Evolutionary conservation across 2,113 vertebrate species (phyloP).

Genomic region (Hemiscyllium ocellatum): DNA sequence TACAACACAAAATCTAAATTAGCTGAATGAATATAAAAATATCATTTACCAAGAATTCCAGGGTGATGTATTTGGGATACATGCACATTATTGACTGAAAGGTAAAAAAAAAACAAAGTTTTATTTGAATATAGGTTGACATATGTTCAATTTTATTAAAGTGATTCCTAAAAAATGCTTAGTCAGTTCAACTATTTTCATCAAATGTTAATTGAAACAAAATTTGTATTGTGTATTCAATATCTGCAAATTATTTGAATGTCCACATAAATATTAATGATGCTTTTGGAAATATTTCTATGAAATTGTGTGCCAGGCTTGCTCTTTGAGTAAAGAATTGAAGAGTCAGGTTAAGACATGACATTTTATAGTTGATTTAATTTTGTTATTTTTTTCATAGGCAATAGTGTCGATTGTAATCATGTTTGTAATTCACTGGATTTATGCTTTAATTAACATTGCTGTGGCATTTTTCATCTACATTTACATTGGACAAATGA

Average conservation of each 20-base stretch:
- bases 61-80: neutral
- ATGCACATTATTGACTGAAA: neutral
- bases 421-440: conserved; percentile 94
- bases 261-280: neutral
- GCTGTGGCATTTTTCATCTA: conserved; percentile 69
- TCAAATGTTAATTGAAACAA: neutral
- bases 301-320: neutral
- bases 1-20: conserved; percentile 6
- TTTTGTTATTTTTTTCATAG: conserved; percentile 50
- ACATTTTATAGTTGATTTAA: neutral
- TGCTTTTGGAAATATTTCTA: neutral
- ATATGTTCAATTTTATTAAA: neutral
- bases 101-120: neutral
- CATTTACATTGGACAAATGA: conserved; percentile 84
- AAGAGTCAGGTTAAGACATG: neutral
- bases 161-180: neutral
- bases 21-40: neutral
- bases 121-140: neutral
- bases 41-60: neutral
- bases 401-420: conserved; percentile 71
- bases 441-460: conserved; percentile 79
- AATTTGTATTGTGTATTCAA: neutral
- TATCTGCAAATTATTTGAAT: neutral
- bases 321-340: neutral
- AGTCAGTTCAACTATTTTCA: neutral